Percentiles rank a stretch among this genome's conserved stretches.
phyloP scores from a whole-genome alignment of 2,888 invertebrate genomes.

The Stictocephala bisonia region DNA sequence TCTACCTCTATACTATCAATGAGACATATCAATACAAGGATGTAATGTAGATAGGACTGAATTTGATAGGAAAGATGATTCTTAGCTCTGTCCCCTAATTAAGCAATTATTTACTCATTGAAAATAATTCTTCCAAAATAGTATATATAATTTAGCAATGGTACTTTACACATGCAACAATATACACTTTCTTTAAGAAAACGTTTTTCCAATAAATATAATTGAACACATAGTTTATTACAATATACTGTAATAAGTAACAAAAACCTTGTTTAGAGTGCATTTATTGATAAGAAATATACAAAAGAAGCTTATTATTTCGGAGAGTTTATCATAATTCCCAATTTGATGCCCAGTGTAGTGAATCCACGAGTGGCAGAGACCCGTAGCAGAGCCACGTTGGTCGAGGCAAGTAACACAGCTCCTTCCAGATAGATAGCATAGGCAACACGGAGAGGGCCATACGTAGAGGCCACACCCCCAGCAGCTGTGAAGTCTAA shows the following conservation, averaged over 20 bases:
- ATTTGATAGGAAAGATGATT: too few relatives aligned
- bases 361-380: conserved; percentile 70
- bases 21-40: too few relatives aligned
- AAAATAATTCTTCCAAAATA: too few relatives aligned
- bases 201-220: too few relatives aligned
- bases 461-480: conserved; percentile 72
- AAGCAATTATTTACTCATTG: too few relatives aligned
- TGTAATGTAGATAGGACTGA: too few relatives aligned
- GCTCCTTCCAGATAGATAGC: conserved; percentile 77
- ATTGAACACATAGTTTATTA: too few relatives aligned
- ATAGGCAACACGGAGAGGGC: conserved; percentile 72
- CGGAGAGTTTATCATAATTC: conserved; percentile 63
- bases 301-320: conserved; percentile 35
- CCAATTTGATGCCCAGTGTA: conserved; percentile 68
- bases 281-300: conserved; percentile 14
- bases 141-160: too few relatives aligned
- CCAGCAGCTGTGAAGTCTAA: conserved; percentile 78
- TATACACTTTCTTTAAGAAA: too few relatives aligned
- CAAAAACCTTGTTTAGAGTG: neutral
- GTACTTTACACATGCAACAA: too few relatives aligned
- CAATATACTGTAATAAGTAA: neutral
- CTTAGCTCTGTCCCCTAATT: too few relatives aligned
- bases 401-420: conserved; percentile 71
- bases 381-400: conserved; percentile 71
- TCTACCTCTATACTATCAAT: too few relatives aligned